A percentile compares a stretch with the other conserved stretches of the same genome.
phyloP scores from a whole-genome alignment of 2,888 invertebrate species.

The Cosmia trapezina region DNA sequence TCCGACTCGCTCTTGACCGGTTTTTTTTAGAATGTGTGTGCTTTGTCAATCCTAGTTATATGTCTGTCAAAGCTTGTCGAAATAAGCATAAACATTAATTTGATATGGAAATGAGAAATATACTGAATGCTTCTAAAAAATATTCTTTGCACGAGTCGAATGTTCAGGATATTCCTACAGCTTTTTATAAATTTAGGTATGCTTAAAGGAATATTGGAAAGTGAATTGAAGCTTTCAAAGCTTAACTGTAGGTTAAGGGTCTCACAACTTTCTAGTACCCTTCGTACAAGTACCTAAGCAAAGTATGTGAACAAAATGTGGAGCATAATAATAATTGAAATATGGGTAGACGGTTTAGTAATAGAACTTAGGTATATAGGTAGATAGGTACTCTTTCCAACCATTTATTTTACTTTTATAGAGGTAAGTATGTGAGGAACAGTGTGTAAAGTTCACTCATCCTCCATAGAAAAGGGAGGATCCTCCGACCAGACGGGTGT shows the following conservation, averaged over 20 bases:
- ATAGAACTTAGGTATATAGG: not conserved
- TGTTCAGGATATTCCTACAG: constrained; percentile 3
- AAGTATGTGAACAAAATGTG: constrained; percentile 9
- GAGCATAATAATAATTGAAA: not conserved
- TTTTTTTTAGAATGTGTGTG: constrained; percentile 3
- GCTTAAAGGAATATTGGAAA: constrained; percentile 24
- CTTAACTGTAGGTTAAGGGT: constrained; percentile 7
- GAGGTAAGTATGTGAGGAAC: too few species aligned
- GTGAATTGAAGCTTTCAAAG: constrained; percentile 21
- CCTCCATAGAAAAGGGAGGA: too few species aligned
- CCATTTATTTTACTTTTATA: too few species aligned
- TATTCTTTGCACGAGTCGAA: constrained; percentile 14
- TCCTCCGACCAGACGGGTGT: too few species aligned
- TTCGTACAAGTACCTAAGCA: constrained; percentile 2
- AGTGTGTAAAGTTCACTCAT: too few species aligned
- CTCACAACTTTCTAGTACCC: constrained; percentile 2
- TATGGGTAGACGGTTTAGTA: not conserved
- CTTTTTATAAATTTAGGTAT: constrained; percentile 17
- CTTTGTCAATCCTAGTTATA: not conserved
- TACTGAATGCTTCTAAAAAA: constrained; percentile 17
- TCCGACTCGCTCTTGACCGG: too few species aligned
- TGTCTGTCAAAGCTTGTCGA: constrained; percentile 5
- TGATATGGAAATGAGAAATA: constrained; percentile 20
- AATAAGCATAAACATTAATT: not conserved
- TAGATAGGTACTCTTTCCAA: too few species aligned